Evolutionary conservation across 2,797 vertebrate genomes (phyloP), one percentile per base, ranked within the genome.

Genomic region (Tinamus major): DNA sequence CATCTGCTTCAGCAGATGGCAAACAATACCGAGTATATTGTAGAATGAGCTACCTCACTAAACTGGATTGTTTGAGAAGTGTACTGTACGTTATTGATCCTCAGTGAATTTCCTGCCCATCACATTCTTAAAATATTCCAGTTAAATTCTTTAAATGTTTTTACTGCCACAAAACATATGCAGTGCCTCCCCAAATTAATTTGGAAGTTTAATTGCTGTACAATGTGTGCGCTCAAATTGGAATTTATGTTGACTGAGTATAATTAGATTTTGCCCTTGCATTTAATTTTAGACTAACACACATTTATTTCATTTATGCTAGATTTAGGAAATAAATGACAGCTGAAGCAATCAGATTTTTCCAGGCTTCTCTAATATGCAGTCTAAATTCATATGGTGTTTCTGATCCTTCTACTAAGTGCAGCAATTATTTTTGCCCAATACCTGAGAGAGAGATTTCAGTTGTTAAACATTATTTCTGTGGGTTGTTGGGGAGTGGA

Each of bases 221-320:
- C 27, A 61, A 58, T 4, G 27, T 86, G 56, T 44, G 53, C 72
- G 87, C 48, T 84, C 58, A 46, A 20, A 75, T 24, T 82, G 55
- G 62, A 83, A 71, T 92, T 96, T 62, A 85, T 76, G 56, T 58
- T 93, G 63, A 76, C 75, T 72, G 70, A 33, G 42, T 33, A 49
- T 83, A 83, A 93, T 93, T 70, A 87, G 35, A 86, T 92, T 90
- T 90, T 86, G 61, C 44, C 2, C 1, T 63, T 90, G 80, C 87
- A 93, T 91, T 92, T 95, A 55, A 90, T 90, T 95, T 93, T 75
- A 79, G 80, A 94, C 91, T 90, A 87, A 93, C 58, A 15, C 24
- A 87, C 58, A 59, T 89, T 90, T 87, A 70, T 75, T 95, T 88
- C 61, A 51, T 37, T 77, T 81, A 71, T 2, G 20, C 35, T 81